phyloP scores from a whole-genome alignment of 2,888 invertebrate genomes.

The Apantesis nais region DNA sequence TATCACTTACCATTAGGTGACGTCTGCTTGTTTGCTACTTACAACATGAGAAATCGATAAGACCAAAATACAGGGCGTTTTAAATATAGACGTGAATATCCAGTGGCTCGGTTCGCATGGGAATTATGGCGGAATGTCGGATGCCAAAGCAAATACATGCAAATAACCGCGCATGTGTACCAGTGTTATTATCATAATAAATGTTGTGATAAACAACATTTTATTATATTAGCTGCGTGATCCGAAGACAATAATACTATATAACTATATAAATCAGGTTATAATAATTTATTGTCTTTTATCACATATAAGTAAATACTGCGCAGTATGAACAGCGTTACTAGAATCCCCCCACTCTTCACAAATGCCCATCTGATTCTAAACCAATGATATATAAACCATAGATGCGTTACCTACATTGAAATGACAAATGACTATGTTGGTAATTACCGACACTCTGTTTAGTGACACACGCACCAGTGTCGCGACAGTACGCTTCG shows the following conservation, averaged over 20 bases:
- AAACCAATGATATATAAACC: too few species aligned
- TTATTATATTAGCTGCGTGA: constrained; percentile 12
- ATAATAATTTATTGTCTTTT: constrained; percentile 1
- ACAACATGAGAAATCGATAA: background rate
- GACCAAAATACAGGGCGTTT: constrained; percentile 4
- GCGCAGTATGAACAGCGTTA: background rate
- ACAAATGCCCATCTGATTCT: too few species aligned
- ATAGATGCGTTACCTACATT: too few species aligned
- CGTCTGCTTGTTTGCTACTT: background rate
- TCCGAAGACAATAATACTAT: background rate
- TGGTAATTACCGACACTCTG: too few species aligned
- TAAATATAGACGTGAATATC: constrained; percentile 24
- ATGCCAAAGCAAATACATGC: constrained; percentile 33
- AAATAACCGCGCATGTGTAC: constrained; percentile 21
- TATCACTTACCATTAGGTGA: too few species aligned
- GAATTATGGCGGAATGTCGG: constrained; percentile 17
- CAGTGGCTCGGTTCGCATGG: constrained; percentile 12
- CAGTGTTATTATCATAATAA: constrained; percentile 36
- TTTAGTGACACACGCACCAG: too few species aligned
- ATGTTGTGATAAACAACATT: constrained; percentile 28
- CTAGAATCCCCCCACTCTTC: too few species aligned
- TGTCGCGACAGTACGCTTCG: too few species aligned
- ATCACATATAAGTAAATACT: background rate
- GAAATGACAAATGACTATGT: too few species aligned
- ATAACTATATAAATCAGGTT: background rate